These are phyloP conservation scores for Notodonta dromedarius DNA, from an alignment of 2,888 invertebrate species.

Conservation along the genomic window DNA sequence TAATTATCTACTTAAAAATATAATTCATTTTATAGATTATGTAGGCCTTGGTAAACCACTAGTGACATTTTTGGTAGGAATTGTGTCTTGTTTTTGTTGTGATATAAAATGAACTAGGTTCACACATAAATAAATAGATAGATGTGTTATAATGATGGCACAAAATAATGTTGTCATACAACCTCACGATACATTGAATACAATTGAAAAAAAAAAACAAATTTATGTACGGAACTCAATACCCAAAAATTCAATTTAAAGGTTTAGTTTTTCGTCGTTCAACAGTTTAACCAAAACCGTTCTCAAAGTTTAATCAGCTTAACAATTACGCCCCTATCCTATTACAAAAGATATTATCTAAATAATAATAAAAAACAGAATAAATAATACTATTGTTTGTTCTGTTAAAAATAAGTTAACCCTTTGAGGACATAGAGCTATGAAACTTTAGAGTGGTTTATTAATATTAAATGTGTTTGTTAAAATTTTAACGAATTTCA, in stretches of 20 bases:
- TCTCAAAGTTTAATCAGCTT: constrained; percentile 49
- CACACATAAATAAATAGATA: too few species aligned
- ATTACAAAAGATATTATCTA: constrained; percentile 57
- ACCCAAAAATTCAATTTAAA: neutral
- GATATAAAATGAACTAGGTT: too few species aligned
- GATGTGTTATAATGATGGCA: too few species aligned
- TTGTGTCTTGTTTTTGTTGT: too few species aligned
- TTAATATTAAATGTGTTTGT: neutral
- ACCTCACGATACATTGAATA: too few species aligned
- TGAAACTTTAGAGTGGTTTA: neutral
- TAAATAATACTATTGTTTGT: constrained; percentile 46
- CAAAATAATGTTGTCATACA: too few species aligned
- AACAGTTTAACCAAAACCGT: constrained; percentile 42
- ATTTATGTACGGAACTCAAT: neutral
- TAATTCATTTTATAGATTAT: too few species aligned
- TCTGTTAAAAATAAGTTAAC: constrained; percentile 12
- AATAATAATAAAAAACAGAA: constrained; percentile 26
- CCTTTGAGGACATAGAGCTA: constrained; percentile 9
- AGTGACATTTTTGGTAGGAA: too few species aligned
- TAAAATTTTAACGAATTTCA: too few species aligned
- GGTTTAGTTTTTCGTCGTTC: constrained; percentile 16
- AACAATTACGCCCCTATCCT: constrained; percentile 60
- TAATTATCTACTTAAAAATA: too few species aligned
- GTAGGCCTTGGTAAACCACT: too few species aligned
- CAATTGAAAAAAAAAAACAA: too few species aligned